Evolutionary conservation across 2,888 invertebrate genomes (phyloP).

Genomic region (Hedychridium roseum): DNA sequence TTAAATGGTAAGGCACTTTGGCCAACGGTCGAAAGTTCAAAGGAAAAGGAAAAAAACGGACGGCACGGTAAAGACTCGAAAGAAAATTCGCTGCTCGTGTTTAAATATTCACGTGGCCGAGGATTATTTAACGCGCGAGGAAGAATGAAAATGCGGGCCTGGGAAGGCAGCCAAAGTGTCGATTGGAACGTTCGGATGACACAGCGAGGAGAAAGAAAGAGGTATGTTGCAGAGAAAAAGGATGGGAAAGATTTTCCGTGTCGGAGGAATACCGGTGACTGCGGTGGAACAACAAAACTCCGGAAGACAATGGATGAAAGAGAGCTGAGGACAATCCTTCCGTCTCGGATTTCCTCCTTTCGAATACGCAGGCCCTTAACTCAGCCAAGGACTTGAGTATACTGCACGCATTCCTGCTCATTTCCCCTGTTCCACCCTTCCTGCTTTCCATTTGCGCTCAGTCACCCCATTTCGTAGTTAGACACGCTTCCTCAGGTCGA

Average conservation of each 20-base stretch:
- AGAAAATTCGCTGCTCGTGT: neutral
- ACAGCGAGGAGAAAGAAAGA: conserved; percentile 11
- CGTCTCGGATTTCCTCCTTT: neutral
- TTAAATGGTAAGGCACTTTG: conserved; percentile 51
- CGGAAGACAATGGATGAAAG: conserved; percentile 38
- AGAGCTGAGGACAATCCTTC: conserved; percentile 11
- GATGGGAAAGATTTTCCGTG: conserved; percentile 13
- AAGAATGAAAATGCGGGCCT: conserved; percentile 2
- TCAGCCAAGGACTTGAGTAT: no score
- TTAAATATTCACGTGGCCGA: neutral
- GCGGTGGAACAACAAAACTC: conserved; percentile 42
- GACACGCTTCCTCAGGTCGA: no score
- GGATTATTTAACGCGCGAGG: conserved; percentile 21
- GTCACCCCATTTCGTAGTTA: no score
- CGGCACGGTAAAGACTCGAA: neutral
- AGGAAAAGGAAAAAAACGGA: conserved; percentile 23
- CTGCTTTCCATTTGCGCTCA: no score
- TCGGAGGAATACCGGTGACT: conserved; percentile 16
- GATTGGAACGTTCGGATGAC: no score
- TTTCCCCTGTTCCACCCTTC: neutral
- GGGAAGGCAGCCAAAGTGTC: neutral
- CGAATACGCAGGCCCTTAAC: no score
- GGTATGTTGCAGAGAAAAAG: conserved; percentile 33
- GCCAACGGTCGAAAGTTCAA: conserved; percentile 42
- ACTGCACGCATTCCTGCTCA: neutral